These are phyloP conservation scores for Gavialis gangeticus DNA, from an alignment of 2,113 vertebrate species.

Conservation along the genomic window DNA sequence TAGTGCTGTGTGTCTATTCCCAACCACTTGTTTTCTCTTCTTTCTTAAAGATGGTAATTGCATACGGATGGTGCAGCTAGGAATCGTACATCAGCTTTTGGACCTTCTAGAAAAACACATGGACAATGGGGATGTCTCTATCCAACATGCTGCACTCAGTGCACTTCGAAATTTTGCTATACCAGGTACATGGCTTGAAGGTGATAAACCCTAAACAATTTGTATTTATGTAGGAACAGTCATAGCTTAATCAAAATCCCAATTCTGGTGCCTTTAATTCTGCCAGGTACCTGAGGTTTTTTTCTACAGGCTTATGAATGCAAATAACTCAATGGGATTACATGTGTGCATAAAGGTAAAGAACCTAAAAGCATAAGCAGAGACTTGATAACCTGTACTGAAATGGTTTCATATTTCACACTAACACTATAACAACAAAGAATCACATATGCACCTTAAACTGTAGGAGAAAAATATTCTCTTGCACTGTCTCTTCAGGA, in stretches of 20 bases:
- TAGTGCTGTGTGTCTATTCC: neutral
- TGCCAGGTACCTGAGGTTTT: neutral
- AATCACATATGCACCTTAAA: neutral
- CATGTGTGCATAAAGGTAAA: neutral
- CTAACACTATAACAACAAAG: neutral
- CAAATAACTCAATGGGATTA: neutral
- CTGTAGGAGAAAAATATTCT: neutral
- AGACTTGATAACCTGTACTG: neutral
- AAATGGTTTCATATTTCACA: neutral
- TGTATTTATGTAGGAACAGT: neutral
- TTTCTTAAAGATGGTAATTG: constrained; percentile 86
- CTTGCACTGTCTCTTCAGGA: neutral
- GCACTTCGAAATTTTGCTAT: constrained; percentile 88
- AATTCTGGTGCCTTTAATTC: neutral
- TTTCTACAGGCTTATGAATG: neutral
- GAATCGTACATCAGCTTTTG: constrained; percentile 87
- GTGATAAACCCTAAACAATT: neutral
- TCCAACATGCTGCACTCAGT: constrained; percentile 89
- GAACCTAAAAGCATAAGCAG: neutral
- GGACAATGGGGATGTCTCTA: constrained; percentile 83
- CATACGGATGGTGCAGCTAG: constrained; percentile 86
- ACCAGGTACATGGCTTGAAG: constrained; percentile 75
- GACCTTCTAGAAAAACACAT: constrained; percentile 86
- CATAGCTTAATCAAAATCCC: neutral
- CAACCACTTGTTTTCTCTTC: neutral